phyloP scores from a whole-genome alignment of 2,113 vertebrate species.

The Guaruba guarouba region DNA sequence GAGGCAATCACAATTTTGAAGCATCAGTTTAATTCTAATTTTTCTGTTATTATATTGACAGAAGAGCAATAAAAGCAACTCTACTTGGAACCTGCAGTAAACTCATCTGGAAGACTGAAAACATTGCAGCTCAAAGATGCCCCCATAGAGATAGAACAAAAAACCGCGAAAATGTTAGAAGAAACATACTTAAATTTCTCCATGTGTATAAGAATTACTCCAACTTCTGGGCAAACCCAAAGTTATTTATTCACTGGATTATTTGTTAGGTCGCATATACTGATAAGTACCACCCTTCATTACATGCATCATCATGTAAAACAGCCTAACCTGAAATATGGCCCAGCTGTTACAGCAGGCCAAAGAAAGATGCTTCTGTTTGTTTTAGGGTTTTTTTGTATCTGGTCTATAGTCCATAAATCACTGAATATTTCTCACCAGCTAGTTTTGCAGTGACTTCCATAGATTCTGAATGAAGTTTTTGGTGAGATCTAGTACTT shows the following conservation, averaged over 20 bases:
- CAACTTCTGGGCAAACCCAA: neutral
- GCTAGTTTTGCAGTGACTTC: neutral
- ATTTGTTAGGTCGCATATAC: neutral
- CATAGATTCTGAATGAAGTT: neutral
- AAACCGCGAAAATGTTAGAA: neutral
- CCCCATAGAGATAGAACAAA: slow-evolving; percentile 8
- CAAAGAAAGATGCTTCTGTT: neutral
- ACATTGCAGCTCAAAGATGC: neutral
- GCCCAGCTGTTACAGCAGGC: neutral
- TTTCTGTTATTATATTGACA: slow-evolving; percentile 7
- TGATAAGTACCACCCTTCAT: neutral
- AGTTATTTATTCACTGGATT: neutral
- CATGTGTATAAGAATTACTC: neutral
- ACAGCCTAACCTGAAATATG: neutral
- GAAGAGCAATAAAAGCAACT: slow-evolving; percentile 22
- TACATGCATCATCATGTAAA: fast-evolving
- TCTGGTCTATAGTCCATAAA: neutral
- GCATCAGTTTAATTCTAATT: slow-evolving; percentile 35
- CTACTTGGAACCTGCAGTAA: neutral
- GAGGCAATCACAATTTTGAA: slow-evolving; percentile 19
- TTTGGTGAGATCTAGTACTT: neutral
- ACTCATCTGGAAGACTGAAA: neutral
- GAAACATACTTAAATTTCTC: neutral
- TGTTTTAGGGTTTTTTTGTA: fast-evolving
- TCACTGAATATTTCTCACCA: neutral